These are phyloP conservation scores for Calephelis virginiensis DNA, from an alignment of 1,140 invertebrate species.

Conservation along the genomic window DNA sequence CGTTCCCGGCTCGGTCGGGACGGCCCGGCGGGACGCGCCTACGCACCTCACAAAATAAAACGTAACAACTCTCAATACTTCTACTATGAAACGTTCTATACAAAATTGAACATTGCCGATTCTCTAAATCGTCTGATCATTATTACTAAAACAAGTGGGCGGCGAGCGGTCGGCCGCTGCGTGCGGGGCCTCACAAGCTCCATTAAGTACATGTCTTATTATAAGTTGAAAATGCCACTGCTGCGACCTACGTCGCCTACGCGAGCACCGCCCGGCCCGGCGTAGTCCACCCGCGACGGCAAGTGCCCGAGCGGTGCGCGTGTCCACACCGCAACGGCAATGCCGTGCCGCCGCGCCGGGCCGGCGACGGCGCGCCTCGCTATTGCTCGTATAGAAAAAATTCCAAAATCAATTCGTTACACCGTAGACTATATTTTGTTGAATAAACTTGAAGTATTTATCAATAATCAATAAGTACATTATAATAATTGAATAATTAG, in stretches of 20 bases:
- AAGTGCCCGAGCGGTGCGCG: neutral
- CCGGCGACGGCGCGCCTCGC: constrained; percentile 38
- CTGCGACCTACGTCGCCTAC: constrained; percentile 72
- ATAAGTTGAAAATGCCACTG: constrained; percentile 74
- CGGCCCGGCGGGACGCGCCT: constrained; percentile 33
- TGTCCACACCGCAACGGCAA: neutral
- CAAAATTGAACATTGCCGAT: constrained; percentile 78
- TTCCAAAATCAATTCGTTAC: constrained; percentile 75
- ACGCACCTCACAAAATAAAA: constrained; percentile 58
- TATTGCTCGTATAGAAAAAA: constrained; percentile 73
- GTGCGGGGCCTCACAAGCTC: constrained; percentile 56
- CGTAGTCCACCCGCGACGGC: constrained; percentile 19
- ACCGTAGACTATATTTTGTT: constrained; percentile 74
- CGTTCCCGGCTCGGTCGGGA: constrained; percentile 23
- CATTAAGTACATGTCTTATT: constrained; percentile 73
- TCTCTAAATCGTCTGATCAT: constrained; percentile 67
- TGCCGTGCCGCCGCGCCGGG: constrained; percentile 17
- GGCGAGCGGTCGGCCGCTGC: constrained; percentile 56
- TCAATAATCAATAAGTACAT: constrained; percentile 79
- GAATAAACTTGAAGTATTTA: constrained; percentile 78
- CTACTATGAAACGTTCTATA: constrained; percentile 78
- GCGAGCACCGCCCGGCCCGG: constrained; percentile 35
- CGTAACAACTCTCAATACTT: constrained; percentile 73
- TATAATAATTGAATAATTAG: constrained; percentile 79
- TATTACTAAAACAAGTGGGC: constrained; percentile 69